A percentile compares a stretch with the other conserved stretches of the same genome.
phyloP scores from a whole-genome alignment of 2,888 invertebrate genomes.

The Melipona bicolor region DNA sequence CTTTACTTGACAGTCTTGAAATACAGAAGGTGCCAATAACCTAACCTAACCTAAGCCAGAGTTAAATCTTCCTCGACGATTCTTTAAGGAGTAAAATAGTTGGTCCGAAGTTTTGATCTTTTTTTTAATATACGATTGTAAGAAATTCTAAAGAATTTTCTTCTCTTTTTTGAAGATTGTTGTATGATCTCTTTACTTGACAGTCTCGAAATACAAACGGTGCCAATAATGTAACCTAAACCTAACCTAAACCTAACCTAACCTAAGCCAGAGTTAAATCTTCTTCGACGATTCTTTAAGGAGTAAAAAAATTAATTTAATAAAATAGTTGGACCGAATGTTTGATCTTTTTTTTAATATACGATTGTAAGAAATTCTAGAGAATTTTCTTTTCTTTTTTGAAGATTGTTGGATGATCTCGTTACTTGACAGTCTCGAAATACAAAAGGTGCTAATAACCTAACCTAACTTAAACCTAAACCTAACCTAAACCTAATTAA shows the following conservation, averaged over 20 bases:
- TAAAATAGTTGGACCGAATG: neutral
- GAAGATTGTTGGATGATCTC: neutral
- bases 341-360: too few species aligned
- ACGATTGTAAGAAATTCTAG: neutral
- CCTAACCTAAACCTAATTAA: conserved; percentile 26
- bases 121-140: too few species aligned
- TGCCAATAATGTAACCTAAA: conserved; percentile 23
- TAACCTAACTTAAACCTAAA: neutral
- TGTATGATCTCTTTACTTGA: conserved; percentile 12
- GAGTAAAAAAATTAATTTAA: neutral
- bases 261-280: conserved; percentile 43
- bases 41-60: neutral
- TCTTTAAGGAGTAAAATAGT: conserved; percentile 5
- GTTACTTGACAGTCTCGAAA: conserved; percentile 24
- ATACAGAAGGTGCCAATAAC: conserved; percentile 31
- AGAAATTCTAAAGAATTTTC: neutral
- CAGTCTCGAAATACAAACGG: conserved; percentile 27
- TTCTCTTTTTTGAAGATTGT: conserved; percentile 4
- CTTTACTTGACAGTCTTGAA: conserved; percentile 24
- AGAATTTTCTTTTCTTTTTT: conserved; percentile 1
- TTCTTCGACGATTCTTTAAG: neutral
- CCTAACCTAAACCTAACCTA: too few species aligned
- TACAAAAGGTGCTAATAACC: conserved; percentile 29
- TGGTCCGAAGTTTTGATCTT: neutral
- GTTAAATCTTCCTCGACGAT: conserved; percentile 39